Evolutionary conservation across 2,888 invertebrate species (phyloP).

Genomic region (Rhingia campestris): DNA sequence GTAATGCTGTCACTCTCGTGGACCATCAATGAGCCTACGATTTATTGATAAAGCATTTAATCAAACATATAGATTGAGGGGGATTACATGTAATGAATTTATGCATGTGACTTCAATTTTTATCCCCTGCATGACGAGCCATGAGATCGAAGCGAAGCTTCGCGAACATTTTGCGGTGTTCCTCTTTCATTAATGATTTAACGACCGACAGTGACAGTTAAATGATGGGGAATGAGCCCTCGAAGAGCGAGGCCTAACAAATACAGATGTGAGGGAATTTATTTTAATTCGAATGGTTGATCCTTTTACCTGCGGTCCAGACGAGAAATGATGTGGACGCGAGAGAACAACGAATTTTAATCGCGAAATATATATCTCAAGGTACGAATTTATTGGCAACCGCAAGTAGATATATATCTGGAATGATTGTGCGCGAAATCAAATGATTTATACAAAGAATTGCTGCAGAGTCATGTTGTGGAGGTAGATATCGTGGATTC

Average conservation of each 20-base stretch:
- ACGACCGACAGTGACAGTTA: slow-evolving; percentile 60
- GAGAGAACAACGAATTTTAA: background rate
- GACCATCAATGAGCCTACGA: slow-evolving; percentile 64
- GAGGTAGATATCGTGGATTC: background rate
- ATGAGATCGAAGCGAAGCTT: background rate
- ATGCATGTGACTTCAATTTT: slow-evolving; percentile 51
- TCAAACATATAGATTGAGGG: slow-evolving; percentile 44
- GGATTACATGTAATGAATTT: slow-evolving; percentile 42
- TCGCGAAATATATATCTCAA: slow-evolving; percentile 27
- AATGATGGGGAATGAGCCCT: slow-evolving; percentile 45
- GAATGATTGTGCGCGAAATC: slow-evolving; percentile 15
- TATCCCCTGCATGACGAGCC: slow-evolving; percentile 18
- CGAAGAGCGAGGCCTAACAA: slow-evolving; percentile 15
- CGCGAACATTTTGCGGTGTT: slow-evolving; percentile 20
- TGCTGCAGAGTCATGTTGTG: slow-evolving; percentile 4
- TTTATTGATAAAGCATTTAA: slow-evolving; percentile 66
- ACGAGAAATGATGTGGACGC: background rate
- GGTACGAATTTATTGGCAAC: slow-evolving; percentile 44
- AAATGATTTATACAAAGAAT: slow-evolving; percentile 53
- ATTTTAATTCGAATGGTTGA: slow-evolving; percentile 5
- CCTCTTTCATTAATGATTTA: slow-evolving; percentile 59
- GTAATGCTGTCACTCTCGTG: slow-evolving; percentile 60
- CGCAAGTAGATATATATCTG: slow-evolving; percentile 41
- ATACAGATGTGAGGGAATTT: slow-evolving; percentile 26
- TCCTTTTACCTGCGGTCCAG: background rate